Percentiles rank a stretch among this genome's conserved stretches.
Evolutionary conservation across 2,888 invertebrate species (phyloP).

Genomic region (Marasmarcha lunaedactyla): DNA sequence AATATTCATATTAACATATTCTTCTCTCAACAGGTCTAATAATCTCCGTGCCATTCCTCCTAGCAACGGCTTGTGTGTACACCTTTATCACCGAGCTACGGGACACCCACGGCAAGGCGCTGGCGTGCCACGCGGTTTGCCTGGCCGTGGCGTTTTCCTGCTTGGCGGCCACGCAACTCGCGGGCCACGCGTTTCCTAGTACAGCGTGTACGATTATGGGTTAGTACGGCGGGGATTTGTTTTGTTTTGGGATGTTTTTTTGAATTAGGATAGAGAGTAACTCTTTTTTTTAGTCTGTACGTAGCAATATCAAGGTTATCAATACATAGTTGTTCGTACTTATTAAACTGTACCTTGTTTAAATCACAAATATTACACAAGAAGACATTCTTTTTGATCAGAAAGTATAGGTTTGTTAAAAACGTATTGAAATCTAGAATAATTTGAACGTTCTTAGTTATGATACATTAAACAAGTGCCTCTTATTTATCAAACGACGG

Average conservation of each 20-base stretch:
- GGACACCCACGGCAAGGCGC: constrained; percentile 67
- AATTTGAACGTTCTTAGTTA: no score
- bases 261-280: neutral
- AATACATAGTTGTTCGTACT: no score
- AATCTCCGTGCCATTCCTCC: constrained; percentile 63
- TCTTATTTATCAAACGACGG: no score
- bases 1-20: no score
- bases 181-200: constrained; percentile 54
- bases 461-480: no score
- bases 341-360: no score
- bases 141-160: constrained; percentile 66
- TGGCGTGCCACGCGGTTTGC: constrained; percentile 68
- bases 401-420: no score
- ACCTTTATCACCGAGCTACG: constrained; percentile 60
- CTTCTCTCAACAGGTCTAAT: constrained; percentile 64
- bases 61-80: constrained; percentile 60
- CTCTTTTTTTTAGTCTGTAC: no score
- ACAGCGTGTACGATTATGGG: constrained; percentile 60
- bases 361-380: no score
- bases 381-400: no score
- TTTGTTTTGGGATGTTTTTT: neutral
- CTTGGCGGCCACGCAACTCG: constrained; percentile 66
- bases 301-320: no score
- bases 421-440: no score
- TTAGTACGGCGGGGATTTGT: constrained; percentile 26